phyloP scores from a whole-genome alignment of 2,888 invertebrate species.

The Augiades crinisus region DNA sequence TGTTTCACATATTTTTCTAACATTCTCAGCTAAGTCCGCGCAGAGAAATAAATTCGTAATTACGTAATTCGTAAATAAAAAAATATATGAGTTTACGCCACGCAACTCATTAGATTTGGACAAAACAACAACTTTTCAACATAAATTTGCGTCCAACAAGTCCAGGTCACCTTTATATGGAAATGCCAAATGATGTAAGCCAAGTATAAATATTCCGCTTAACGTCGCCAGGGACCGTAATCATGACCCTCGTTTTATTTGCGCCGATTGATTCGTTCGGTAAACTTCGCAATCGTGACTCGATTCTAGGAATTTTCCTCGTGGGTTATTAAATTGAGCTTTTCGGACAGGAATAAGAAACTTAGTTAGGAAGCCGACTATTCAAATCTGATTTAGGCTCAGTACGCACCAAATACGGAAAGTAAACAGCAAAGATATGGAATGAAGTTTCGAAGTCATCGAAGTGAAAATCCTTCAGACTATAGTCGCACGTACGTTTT shows the following conservation, averaged over 20 bases:
- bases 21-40: no score
- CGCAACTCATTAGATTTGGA: no score
- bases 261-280: slow-evolving; percentile 31
- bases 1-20: no score
- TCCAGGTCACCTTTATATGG: slow-evolving; percentile 26
- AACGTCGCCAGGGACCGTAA: slow-evolving; percentile 16
- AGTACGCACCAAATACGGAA: background rate
- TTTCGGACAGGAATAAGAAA: slow-evolving; percentile 6
- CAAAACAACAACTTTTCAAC: no score
- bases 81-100: no score
- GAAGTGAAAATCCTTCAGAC: background rate
- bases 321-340: slow-evolving; percentile 19
- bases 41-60: no score
- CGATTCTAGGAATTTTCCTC: slow-evolving; percentile 18
- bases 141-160: slow-evolving; percentile 2
- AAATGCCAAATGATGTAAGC: slow-evolving; percentile 27
- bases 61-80: no score
- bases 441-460: background rate
- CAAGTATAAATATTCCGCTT: slow-evolving; percentile 21
- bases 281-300: slow-evolving; percentile 27
- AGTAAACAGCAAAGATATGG: background rate
- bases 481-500: no score
- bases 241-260: slow-evolving; percentile 27
- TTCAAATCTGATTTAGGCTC: slow-evolving; percentile 3
- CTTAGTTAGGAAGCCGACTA: background rate